Percentiles rank a stretch among this genome's conserved stretches.
Conservation (phyloP, 2,113 vertebrate species). For the Laticauda laticaudata region DNA sequence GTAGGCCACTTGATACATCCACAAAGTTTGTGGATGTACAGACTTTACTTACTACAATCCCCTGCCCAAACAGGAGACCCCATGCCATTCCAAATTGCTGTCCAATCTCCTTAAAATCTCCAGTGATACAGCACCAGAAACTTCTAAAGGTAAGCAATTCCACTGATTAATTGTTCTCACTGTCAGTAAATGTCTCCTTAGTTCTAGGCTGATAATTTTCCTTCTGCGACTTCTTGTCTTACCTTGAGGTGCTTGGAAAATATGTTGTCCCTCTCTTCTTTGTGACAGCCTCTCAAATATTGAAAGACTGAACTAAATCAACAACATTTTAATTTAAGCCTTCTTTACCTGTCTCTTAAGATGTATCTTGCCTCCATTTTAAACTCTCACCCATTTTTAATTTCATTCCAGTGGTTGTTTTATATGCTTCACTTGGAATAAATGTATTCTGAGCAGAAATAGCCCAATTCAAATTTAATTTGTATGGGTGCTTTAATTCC, state of each 20-base stretch:
- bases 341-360: not conserved
- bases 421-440: not conserved
- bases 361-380: not conserved
- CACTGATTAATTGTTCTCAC: not conserved
- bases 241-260: not conserved
- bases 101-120: not conserved
- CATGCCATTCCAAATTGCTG: not conserved
- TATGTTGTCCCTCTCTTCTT: not conserved
- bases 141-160: not conserved
- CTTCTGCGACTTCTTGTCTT: not conserved
- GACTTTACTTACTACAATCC: not conserved
- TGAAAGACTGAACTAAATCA: not conserved
- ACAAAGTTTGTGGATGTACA: not conserved
- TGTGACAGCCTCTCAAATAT: not conserved
- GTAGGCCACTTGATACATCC: not conserved
- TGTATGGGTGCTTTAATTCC: not conserved
- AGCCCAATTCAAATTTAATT: not conserved
- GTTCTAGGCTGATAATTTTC: not conserved
- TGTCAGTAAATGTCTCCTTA: not conserved
- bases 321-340: not conserved
- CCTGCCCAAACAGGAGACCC: not conserved
- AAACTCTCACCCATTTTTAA: not conserved
- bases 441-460: not conserved
- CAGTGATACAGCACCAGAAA: not conserved
- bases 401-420: not conserved